Base-by-base conservation (phyloP, 1,140 invertebrate genomes). In the Microplitis demolitor region DNA sequence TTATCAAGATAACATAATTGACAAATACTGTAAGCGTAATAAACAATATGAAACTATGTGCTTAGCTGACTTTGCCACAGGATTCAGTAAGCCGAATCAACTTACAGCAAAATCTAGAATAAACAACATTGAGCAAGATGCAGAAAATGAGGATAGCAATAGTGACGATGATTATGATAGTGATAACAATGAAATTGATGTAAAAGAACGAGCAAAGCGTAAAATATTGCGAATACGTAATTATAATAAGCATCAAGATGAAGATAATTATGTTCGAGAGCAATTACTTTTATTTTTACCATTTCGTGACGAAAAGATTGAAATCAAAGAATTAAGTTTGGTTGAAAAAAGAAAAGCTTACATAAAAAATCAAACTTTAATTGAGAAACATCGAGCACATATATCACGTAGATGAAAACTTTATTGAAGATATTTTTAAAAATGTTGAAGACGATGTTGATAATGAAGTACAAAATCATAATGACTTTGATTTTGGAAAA, bases 321-420 rank as follows among this genome's bases (percentile, higher is more conserved):
- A 24, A 24, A 24, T 24, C 2, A 2, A 24, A 24, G 24, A 2
- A 24, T 24, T 50, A 62, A 31, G 31, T 4, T n/a, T 62, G 2
- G 31, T 33, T 62, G n/a, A 39, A 9, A 62, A 24, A 24, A 31
- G 34, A 31, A 4, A 6, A 4, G 1, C 34, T 2, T 9, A 35
- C 4, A 62, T 37, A 39, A 34, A 50, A 13, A 50, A 50, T 50
- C 0, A 9, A 50, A 50, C 1, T 6, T 50, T 50, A 2, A 50
- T 50, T 50, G 60, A 24, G 76, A 77, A 79, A 51, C 2, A 31
- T 45, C 50, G 64, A 24, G 64, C 60, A 33, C 5, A 62, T 62
- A 2, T 62, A 62, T 3, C 3, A n/a, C 4, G 31, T 62, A 8
- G 60, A 62, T n/a, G 60, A 62, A 62, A 35, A 62, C 34, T 62